phyloP scores from a whole-genome alignment of 2,888 invertebrate species.

The Hipparchia semele region DNA sequence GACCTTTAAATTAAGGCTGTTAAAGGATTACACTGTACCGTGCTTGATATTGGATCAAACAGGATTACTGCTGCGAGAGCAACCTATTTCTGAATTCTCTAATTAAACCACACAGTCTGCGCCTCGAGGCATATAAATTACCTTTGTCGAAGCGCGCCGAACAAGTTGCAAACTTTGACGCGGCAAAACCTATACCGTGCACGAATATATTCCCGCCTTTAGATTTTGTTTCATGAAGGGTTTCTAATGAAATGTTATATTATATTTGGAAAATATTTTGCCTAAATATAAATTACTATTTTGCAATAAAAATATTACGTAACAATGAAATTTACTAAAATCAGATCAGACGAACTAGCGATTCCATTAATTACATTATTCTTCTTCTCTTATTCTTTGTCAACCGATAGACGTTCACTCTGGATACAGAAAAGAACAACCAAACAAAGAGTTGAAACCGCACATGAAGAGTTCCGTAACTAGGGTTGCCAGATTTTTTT shows the following conservation, averaged over 20 bases:
- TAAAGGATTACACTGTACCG: conserved; percentile 13
- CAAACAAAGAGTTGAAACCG: too few relatives aligned
- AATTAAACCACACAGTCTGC: conserved; percentile 29
- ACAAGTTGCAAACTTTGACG: conserved; percentile 24
- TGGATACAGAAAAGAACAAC: too few relatives aligned
- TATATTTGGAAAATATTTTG: background rate
- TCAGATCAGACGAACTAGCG: too few relatives aligned
- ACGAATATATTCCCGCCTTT: conserved; percentile 1
- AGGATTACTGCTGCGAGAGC: conserved; percentile 17
- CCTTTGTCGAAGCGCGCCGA: conserved; percentile 28
- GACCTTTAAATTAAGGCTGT: background rate
- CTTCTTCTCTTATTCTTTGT: too few relatives aligned
- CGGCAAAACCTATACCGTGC: conserved; percentile 17
- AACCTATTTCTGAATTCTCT: conserved; percentile 26
- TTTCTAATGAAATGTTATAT: background rate
- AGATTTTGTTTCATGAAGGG: background rate
- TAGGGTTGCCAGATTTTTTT: too few relatives aligned
- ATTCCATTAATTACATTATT: too few relatives aligned
- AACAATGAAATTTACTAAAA: too few relatives aligned
- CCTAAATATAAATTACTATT: background rate
- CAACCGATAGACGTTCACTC: too few relatives aligned
- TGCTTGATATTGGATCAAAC: conserved; percentile 24
- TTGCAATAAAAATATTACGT: background rate
- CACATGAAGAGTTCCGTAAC: too few relatives aligned
- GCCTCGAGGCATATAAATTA: conserved; percentile 30